Conservation (phyloP, 92 coral and sea anemone species). For the Isaurus tuberculatus region DNA sequence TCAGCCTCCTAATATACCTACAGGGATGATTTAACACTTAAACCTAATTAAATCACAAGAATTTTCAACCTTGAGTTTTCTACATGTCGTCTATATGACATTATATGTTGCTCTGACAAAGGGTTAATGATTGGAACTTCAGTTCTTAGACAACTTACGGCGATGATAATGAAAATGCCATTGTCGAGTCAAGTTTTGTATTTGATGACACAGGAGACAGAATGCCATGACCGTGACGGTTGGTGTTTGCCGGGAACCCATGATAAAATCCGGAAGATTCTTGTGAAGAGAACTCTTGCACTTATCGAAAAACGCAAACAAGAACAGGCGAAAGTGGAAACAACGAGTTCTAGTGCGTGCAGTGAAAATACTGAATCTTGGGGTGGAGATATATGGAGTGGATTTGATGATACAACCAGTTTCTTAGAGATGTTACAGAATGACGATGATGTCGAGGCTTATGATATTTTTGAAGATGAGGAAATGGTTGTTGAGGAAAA, state of each 20-base stretch:
- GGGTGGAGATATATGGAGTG: constrained; percentile 62
- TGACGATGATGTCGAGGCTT: constrained; percentile 93
- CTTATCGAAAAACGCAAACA: constrained; percentile 66
- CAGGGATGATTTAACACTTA: too few relatives aligned
- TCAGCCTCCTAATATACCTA: too few relatives aligned
- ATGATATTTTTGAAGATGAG: constrained; percentile 77
- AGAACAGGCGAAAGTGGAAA: constrained; percentile 45
- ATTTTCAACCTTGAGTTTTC: too few relatives aligned
- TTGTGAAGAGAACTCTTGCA: constrained; percentile 69
- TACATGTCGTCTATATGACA: too few relatives aligned
- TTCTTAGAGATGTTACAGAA: constrained; percentile 83
- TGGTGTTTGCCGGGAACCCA: constrained; percentile 89
- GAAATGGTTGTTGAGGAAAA: constrained; percentile 56
- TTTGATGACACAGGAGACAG: constrained; percentile 68
- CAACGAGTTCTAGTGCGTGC: background rate
- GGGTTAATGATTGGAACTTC: background rate
- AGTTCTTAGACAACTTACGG: too few relatives aligned
- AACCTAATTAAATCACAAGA: too few relatives aligned
- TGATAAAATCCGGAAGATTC: constrained; percentile 80
- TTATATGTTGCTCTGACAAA: too few relatives aligned
- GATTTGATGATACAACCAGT: constrained; percentile 71
- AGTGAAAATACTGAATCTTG: constrained; percentile 42
- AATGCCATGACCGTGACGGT: constrained; percentile 87
- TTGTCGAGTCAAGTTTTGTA: too few relatives aligned
- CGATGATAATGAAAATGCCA: too few relatives aligned